phyloP scores from a whole-genome alignment of 2,113 vertebrate genomes.

The Rhombomys opimus region DNA sequence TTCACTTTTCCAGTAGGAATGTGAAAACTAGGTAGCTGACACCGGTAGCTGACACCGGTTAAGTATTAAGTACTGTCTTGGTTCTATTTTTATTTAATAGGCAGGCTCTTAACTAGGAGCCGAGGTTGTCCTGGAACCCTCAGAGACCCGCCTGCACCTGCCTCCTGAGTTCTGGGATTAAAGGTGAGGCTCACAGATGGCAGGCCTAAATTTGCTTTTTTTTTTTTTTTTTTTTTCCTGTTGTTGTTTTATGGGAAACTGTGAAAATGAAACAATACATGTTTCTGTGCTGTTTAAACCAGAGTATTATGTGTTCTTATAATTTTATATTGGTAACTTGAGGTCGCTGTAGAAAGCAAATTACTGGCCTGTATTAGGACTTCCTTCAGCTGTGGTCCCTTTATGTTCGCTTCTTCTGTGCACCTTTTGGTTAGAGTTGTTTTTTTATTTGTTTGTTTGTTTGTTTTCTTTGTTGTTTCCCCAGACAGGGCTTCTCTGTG shows the following conservation, averaged over 20 bases:
- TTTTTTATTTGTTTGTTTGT: no score
- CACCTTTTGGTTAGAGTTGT: background rate
- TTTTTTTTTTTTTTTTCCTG: background rate
- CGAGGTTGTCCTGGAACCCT: background rate
- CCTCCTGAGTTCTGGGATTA: background rate
- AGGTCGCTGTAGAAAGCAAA: background rate
- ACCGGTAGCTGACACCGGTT: background rate
- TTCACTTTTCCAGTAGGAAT: slow-evolving; percentile 27
- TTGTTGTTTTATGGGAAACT: background rate
- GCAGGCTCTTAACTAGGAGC: background rate
- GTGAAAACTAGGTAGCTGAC: background rate
- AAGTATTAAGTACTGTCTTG: slow-evolving; percentile 37
- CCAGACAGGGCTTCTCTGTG: no score
- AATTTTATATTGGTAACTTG: background rate
- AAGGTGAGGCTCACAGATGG: background rate
- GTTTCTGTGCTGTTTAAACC: slow-evolving; percentile 21
- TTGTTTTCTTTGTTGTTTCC: no score
- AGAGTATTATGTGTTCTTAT: slow-evolving; percentile 11
- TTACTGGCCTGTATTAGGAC: background rate
- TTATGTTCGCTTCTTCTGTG: background rate
- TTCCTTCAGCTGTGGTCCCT: background rate
- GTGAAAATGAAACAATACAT: background rate
- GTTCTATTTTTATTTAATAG: background rate
- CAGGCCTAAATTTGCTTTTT: background rate
- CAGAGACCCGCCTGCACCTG: background rate